Conservation (phyloP, 2,113 vertebrate species). For the Edolisoma coerulescens region DNA sequence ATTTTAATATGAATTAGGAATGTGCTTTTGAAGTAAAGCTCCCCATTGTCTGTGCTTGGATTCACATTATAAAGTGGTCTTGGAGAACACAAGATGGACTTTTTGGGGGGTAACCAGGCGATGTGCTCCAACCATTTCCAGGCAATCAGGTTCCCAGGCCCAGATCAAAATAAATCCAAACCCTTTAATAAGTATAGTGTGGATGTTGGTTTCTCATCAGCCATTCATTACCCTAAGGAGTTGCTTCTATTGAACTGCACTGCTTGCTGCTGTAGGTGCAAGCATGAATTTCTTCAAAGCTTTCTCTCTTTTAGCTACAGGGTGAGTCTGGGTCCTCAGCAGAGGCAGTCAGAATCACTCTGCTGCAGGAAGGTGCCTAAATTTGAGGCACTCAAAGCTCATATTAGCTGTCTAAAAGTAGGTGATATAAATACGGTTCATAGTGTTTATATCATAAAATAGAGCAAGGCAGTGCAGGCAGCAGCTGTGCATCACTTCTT, state of each 20-base stretch:
- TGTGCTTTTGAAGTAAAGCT: neutral
- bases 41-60: neutral
- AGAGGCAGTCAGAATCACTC: neutral
- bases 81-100: neutral
- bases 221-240: neutral
- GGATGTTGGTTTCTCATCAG: neutral
- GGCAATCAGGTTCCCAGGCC: neutral
- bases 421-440: neutral
- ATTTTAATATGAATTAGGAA: neutral
- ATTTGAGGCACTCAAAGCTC: neutral
- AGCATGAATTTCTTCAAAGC: neutral
- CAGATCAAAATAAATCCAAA: neutral
- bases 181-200: neutral
- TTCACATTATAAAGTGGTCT: neutral
- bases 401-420: neutral
- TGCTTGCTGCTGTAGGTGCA: neutral
- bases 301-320: neutral
- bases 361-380: neutral
- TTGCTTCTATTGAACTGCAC: neutral
- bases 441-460: neutral
- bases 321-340: neutral
- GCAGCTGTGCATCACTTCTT: neutral
- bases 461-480: neutral
- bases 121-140: neutral
- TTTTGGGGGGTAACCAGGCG: neutral